Conservation (phyloP, 2,113 vertebrate species). For the Todiramphus chloris region DNA sequence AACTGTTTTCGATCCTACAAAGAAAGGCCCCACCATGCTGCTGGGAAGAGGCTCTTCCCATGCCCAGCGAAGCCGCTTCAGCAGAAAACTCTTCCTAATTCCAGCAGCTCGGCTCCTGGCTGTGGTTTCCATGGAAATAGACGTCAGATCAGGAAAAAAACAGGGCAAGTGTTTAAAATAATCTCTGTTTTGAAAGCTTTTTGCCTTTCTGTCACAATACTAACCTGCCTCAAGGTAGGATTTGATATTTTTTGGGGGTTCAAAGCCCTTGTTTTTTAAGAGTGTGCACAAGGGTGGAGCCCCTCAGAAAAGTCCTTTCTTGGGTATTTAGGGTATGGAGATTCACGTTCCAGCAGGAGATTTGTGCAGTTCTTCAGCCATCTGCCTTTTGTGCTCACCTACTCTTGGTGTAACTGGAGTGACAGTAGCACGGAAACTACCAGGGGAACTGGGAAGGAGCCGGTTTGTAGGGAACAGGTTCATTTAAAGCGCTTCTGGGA, state of each 20-base stretch:
- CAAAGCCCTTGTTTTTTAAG: neutral
- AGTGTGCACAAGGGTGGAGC: neutral
- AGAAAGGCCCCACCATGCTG: neutral
- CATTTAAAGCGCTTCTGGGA: neutral
- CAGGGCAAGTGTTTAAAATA: constrained; percentile 73
- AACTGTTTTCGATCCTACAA: neutral
- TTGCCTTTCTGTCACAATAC: constrained; percentile 74
- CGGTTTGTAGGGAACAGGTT: accelerated
- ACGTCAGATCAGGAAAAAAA: constrained; percentile 66
- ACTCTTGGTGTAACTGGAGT: neutral
- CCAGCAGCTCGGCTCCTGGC: constrained; percentile 64
- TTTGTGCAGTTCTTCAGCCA: neutral
- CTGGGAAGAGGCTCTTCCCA: constrained; percentile 40
- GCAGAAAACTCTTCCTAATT: constrained; percentile 60
- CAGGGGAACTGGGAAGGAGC: accelerated
- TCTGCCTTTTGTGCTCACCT: neutral
- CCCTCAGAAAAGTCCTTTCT: neutral
- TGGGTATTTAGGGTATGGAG: neutral
- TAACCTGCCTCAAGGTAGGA: constrained; percentile 63
- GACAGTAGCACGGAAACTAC: neutral
- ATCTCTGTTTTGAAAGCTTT: constrained; percentile 77
- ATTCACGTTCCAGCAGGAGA: neutral
- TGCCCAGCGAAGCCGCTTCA: neutral
- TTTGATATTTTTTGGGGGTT: neutral
- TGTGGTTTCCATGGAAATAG: constrained; percentile 84